Evolutionary conservation across 2,113 vertebrate species (phyloP).

Genomic region (Psittacula cyanocephala): DNA sequence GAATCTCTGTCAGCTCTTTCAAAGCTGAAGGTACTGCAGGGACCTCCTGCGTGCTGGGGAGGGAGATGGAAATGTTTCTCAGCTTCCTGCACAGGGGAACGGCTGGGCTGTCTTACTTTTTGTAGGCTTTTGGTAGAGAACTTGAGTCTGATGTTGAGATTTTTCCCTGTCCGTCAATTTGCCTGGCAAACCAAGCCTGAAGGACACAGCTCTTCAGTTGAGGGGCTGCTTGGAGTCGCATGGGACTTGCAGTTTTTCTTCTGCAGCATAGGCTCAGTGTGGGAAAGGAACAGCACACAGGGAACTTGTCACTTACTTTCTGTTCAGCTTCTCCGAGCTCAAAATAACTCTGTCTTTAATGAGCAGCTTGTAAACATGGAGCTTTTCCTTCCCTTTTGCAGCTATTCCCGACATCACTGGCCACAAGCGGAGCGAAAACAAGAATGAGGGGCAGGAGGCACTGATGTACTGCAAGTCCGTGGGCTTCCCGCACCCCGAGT

Average conservation of each 20-base stretch:
- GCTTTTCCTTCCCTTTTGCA: slow-evolving; percentile 29
- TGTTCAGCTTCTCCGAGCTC: not conserved
- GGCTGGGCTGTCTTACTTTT: not conserved
- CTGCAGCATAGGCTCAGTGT: not conserved
- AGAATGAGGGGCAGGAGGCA: slow-evolving; percentile 93
- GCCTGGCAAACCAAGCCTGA: not conserved
- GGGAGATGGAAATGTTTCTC: not conserved
- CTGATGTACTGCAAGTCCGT: slow-evolving; percentile 94
- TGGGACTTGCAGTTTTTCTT: not conserved
- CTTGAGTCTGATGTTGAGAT: not conserved
- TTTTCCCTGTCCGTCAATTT: not conserved
- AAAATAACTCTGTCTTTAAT: not conserved
- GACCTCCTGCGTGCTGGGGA: not conserved
- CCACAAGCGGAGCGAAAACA: slow-evolving; percentile 96
- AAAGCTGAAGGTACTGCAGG: not conserved
- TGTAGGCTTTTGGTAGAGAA: not conserved
- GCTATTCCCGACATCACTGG: slow-evolving; percentile 89
- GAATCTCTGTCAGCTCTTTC: not conserved
- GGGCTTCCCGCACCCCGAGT: slow-evolving; percentile 92
- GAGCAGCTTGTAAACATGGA: not conserved
- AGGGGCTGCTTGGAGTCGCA: not conserved
- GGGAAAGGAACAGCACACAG: not conserved
- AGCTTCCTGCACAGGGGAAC: not conserved
- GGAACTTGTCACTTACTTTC: not conserved
- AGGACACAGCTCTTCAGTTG: not conserved